phyloP scores from a whole-genome alignment of 30 jellyfish, hydroid and myxozoan genomes.

The Rhopilema esculentum region DNA sequence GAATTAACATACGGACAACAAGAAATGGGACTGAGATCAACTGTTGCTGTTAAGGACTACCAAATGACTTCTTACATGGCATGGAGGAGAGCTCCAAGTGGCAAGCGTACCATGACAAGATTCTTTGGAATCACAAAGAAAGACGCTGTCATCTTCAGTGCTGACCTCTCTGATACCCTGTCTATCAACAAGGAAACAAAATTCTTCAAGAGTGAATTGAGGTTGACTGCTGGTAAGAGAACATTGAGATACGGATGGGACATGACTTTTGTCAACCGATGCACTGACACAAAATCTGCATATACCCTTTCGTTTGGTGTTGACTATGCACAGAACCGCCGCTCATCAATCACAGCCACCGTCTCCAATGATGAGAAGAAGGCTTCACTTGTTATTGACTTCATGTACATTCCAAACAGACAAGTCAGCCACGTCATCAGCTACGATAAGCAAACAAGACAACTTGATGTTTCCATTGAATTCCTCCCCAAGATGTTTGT shows the following conservation, averaged over 20 bases:
- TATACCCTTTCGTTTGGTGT: slow-evolving; percentile 79
- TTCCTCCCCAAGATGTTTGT: slow-evolving; percentile 96
- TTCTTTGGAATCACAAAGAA: slow-evolving; percentile 39
- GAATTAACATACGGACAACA: slow-evolving; percentile 57
- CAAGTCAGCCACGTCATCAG: slow-evolving; percentile 75
- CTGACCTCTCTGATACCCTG: slow-evolving; percentile 50
- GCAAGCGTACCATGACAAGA: slow-evolving; percentile 48
- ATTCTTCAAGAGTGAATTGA: slow-evolving; percentile 62
- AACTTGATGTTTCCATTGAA: slow-evolving; percentile 79
- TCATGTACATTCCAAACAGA: slow-evolving; percentile 80
- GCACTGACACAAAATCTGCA: slow-evolving; percentile 65
- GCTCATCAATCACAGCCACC: slow-evolving; percentile 74
- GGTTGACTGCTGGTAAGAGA: slow-evolving; percentile 56
- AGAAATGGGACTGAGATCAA: slow-evolving; percentile 28
- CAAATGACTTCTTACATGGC: slow-evolving; percentile 39
- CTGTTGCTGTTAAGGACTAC: slow-evolving; percentile 50
- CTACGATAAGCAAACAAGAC: slow-evolving; percentile 77
- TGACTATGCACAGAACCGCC: slow-evolving; percentile 76
- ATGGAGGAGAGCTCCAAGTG: slow-evolving; percentile 66
- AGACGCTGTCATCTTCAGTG: slow-evolving; percentile 62
- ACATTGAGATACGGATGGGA: slow-evolving; percentile 97
- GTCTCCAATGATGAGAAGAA: slow-evolving; percentile 66
- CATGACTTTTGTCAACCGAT: slow-evolving; percentile 50
- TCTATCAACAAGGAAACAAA: slow-evolving; percentile 54
- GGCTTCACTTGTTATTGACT: slow-evolving; percentile 58